A percentile compares a stretch with the other conserved stretches of the same genome.
These are phyloP conservation scores for Disparrhopalites patrizii DNA, from an alignment of 2,888 invertebrate species.

Conservation along the genomic window DNA sequence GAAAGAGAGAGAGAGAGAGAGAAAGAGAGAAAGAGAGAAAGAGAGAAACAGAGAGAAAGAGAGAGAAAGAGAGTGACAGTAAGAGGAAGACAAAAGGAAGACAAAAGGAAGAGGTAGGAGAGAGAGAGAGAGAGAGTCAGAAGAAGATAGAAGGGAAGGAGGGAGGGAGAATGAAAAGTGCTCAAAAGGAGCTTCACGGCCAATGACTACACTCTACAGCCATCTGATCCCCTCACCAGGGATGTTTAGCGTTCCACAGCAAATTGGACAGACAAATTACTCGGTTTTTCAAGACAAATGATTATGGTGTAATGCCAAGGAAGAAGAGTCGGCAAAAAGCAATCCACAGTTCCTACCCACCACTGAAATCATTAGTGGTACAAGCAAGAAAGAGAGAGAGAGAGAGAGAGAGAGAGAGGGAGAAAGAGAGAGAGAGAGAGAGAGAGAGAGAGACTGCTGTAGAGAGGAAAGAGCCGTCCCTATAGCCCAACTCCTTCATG, in stretches of 20 bases:
- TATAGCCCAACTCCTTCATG: conserved; percentile 22
- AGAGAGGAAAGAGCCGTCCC: conserved; percentile 8
- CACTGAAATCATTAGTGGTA: conserved; percentile 46
- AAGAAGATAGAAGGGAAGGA: no score
- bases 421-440: no score
- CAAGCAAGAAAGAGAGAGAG: no score
- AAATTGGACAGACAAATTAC: conserved; percentile 49
- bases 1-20: background rate
- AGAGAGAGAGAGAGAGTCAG: no score
- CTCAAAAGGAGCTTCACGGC: conserved; percentile 23
- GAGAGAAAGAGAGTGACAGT: background rate
- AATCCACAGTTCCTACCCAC: conserved; percentile 22
- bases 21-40: no score
- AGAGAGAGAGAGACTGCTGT: conserved; percentile 5
- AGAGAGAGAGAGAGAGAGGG: conserved; percentile 20
- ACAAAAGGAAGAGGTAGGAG: background rate
- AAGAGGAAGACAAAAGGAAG: background rate
- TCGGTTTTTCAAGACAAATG: conserved; percentile 47
- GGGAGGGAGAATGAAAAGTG: conserved; percentile 25
- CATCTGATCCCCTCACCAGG: conserved; percentile 41
- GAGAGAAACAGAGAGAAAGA: no score
- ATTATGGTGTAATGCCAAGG: conserved; percentile 45
- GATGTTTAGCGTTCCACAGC: conserved; percentile 45
- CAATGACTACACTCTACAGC: conserved; percentile 19
- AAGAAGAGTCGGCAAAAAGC: conserved; percentile 35